Conservation (phyloP, 2,888 invertebrate species). For the Andrena fulva region DNA sequence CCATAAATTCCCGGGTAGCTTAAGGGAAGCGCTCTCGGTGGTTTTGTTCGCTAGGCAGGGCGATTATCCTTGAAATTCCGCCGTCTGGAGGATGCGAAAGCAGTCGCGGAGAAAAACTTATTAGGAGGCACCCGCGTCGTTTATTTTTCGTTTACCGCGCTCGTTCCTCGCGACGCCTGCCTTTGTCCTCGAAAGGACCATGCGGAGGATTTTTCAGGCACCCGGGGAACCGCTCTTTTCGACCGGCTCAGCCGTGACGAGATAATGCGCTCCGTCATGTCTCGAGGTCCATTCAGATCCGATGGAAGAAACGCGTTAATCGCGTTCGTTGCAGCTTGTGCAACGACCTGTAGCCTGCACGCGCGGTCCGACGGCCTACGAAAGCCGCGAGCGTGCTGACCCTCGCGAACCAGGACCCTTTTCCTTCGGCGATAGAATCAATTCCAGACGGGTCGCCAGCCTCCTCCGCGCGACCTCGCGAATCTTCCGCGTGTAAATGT, state of each 20-base stretch:
- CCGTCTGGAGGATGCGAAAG: not conserved
- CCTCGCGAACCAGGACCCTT: not conserved
- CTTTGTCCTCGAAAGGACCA: not conserved
- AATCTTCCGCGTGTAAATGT: slow-evolving; percentile 56
- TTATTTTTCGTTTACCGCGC: too few species aligned
- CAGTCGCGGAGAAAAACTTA: slow-evolving; percentile 1
- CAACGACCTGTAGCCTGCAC: not conserved
- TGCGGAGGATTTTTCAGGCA: not conserved
- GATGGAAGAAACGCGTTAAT: not conserved
- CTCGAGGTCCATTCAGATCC: not conserved
- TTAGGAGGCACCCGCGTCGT: not conserved
- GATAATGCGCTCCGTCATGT: slow-evolving; percentile 1
- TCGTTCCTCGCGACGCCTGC: not conserved
- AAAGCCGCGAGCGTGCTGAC: not conserved
- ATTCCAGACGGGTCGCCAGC: slow-evolving; percentile 35
- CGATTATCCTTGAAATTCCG: slow-evolving; percentile 52
- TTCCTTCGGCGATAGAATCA: slow-evolving; percentile 30
- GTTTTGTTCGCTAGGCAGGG: not conserved
- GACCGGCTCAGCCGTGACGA: slow-evolving; percentile 1
- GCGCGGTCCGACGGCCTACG: not conserved
- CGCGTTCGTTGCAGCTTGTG: slow-evolving; percentile 6
- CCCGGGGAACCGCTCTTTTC: not conserved
- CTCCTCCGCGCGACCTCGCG: slow-evolving; percentile 12
- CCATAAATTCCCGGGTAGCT: slow-evolving; percentile 34
- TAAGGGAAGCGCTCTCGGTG: slow-evolving; percentile 33